Conservation (phyloP, 2,113 vertebrate species). For the Anseranas semipalmata region DNA sequence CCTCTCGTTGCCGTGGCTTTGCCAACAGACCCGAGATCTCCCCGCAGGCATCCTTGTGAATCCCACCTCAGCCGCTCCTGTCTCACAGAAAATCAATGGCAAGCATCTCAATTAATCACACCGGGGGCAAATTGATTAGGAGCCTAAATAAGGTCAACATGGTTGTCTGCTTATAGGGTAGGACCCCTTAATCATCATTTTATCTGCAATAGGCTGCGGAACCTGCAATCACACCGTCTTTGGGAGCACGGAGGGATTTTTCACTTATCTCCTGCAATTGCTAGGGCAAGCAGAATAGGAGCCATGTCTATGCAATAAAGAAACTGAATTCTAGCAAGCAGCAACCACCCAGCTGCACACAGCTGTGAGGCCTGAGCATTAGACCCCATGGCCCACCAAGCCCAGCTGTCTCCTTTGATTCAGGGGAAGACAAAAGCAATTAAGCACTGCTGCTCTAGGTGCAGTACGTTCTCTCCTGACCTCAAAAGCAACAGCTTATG, state of each 20-base stretch:
- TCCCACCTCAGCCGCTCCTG: background rate
- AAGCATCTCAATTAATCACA: constrained; percentile 85
- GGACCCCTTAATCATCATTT: constrained; percentile 86
- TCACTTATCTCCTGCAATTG: background rate
- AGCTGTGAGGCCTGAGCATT: background rate
- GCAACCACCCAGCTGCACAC: background rate
- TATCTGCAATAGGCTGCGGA: constrained; percentile 68
- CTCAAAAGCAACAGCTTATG: background rate
- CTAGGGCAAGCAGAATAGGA: background rate
- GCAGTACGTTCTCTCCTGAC: background rate
- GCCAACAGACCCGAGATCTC: background rate
- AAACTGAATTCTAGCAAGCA: background rate
- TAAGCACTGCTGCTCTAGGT: background rate
- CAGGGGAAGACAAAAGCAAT: background rate
- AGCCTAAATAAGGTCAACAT: constrained; percentile 86
- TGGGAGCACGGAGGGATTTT: background rate
- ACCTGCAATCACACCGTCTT: constrained; percentile 11
- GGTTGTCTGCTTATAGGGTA: constrained; percentile 84
- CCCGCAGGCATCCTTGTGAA: background rate
- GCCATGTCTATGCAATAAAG: background rate
- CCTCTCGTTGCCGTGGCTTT: fast-evolving
- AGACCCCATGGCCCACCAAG: background rate
- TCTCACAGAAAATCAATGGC: constrained; percentile 75
- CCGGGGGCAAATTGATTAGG: constrained; percentile 79
- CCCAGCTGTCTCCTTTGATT: background rate